phyloP scores from a whole-genome alignment of 2,113 vertebrate genomes.

The Oreocharis arfaki region DNA sequence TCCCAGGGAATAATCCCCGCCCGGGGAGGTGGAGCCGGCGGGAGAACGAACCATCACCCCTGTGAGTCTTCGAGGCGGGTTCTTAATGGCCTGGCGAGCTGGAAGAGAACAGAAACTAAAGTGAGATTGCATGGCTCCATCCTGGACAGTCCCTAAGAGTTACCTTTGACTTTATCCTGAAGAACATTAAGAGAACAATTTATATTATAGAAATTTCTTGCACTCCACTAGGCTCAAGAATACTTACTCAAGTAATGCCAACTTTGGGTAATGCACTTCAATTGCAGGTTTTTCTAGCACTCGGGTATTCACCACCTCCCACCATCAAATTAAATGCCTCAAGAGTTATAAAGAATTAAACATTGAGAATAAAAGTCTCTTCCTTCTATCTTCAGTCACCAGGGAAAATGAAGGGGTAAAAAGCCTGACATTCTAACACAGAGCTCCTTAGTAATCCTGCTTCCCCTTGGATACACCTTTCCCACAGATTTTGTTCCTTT shows the following conservation, averaged over 20 bases:
- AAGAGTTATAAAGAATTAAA: background rate
- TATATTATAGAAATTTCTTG: background rate
- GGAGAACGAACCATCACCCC: conserved; percentile 91
- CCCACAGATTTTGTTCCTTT: background rate
- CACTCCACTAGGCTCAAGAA: background rate
- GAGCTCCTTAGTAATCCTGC: background rate
- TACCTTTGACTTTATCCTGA: background rate
- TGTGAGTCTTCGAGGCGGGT: conserved; percentile 87
- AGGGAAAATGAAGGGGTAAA: background rate
- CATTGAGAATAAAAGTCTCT: background rate
- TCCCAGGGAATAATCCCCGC: conserved; percentile 81
- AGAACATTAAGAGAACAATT: background rate
- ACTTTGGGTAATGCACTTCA: background rate
- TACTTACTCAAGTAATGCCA: background rate
- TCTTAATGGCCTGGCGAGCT: conserved; percentile 95
- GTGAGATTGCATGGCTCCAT: background rate
- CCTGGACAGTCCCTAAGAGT: background rate
- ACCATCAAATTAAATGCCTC: background rate
- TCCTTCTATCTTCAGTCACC: background rate
- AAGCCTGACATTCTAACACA: background rate
- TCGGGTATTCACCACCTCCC: background rate
- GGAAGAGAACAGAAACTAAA: background rate
- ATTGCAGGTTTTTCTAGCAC: background rate
- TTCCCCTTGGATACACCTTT: background rate
- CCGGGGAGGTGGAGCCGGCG: conserved; percentile 84